A percentile compares a stretch with the other conserved stretches of the same genome.
Conservation (phyloP, 1,140 invertebrate genomes). For the Bombus haemorrhoidalis region DNA sequence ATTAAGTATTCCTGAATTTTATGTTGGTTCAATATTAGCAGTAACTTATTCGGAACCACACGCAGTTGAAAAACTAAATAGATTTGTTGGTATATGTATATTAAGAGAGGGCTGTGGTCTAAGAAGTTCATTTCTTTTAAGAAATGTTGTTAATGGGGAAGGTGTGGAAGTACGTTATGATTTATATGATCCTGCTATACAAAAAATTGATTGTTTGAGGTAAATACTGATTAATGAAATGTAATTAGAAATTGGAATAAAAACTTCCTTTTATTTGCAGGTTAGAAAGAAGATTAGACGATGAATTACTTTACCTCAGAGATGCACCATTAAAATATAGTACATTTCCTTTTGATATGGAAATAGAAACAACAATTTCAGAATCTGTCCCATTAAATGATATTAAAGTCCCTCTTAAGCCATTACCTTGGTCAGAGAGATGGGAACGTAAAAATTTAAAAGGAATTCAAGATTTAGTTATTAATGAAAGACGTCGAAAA, state of each 20-base stretch:
- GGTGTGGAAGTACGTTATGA: conserved; percentile 95
- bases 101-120: conserved; percentile 91
- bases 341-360: conserved; percentile 97
- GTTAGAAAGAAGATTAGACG: conserved; percentile 96
- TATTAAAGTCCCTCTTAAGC: conserved; percentile 92
- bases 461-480: conserved; percentile 87
- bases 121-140: conserved; percentile 91
- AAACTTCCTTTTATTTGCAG: conserved; percentile 83
- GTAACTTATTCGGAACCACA: conserved; percentile 95
- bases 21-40: conserved; percentile 96
- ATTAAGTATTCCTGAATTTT: conserved; percentile 98
- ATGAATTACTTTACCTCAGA: conserved; percentile 94
- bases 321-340: conserved; percentile 97
- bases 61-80: conserved; percentile 91
- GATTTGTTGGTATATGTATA: conserved; percentile 99
- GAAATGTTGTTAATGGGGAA: conserved; percentile 96
- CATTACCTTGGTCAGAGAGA: conserved; percentile 91
- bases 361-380: conserved; percentile 90
- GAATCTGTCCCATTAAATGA: conserved; percentile 94
- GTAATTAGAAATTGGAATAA: not conserved
- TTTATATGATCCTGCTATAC: conserved; percentile 96
- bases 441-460: conserved; percentile 93
- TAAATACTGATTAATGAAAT: conserved; percentile 54
- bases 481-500: conserved; percentile 84
- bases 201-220: conserved; percentile 89